Percentiles rank a stretch among this genome's conserved stretches.
Evolutionary conservation across 2,888 invertebrate genomes (phyloP).

Genomic region (Drosophila rellima): DNA sequence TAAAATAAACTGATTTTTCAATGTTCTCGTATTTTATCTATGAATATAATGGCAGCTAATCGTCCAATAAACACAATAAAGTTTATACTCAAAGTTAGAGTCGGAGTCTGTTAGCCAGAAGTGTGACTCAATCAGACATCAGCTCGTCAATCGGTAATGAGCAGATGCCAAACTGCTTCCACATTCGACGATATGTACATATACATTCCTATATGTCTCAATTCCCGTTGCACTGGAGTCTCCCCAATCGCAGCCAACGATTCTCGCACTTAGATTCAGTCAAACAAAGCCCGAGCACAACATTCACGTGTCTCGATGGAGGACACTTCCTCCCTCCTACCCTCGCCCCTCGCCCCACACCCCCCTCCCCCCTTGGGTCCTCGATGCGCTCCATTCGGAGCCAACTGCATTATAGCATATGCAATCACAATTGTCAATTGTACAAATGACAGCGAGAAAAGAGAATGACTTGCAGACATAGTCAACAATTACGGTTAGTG

Average conservation of each 20-base stretch:
- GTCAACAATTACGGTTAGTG: conserved; percentile 77
- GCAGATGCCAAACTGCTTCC: conserved; percentile 37
- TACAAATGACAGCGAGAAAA: conserved; percentile 68
- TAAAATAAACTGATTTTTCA: too few species aligned
- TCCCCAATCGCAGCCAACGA: conserved; percentile 22
- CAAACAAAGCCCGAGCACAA: conserved; percentile 37
- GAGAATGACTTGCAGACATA: conserved; percentile 58
- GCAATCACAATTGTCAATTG: conserved; percentile 79
- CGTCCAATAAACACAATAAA: not conserved
- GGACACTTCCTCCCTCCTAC: not conserved
- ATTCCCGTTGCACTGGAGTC: conserved; percentile 13
- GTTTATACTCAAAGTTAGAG: too few species aligned
- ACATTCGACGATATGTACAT: not conserved
- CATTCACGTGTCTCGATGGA: conserved; percentile 39
- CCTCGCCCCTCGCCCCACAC: not conserved
- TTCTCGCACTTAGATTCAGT: conserved; percentile 26
- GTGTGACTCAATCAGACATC: conserved; percentile 26
- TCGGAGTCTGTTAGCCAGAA: conserved; percentile 11
- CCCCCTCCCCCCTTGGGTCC: not conserved
- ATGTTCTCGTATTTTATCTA: too few species aligned
- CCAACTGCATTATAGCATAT: conserved; percentile 72
- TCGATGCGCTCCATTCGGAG: conserved; percentile 20
- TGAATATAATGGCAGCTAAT: not conserved
- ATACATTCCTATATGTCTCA: conserved; percentile 17
- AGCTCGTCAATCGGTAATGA: conserved; percentile 68